A percentile compares a stretch with the other conserved stretches of the same genome.
phyloP scores from a whole-genome alignment of 2,113 vertebrate species.

The Ammospiza nelsoni region DNA sequence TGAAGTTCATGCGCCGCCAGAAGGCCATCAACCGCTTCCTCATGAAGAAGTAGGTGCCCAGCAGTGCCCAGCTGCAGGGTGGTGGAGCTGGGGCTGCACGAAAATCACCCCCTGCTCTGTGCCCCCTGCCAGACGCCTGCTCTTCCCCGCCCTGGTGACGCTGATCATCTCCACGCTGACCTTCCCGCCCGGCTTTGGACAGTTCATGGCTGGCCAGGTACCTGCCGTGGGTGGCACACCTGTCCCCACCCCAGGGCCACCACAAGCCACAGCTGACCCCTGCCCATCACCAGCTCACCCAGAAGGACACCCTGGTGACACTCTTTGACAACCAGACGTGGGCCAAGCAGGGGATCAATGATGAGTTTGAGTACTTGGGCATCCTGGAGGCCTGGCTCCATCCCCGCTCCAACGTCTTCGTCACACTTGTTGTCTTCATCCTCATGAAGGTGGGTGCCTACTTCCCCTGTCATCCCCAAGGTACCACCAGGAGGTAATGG shows the following conservation, averaged over 20 bases:
- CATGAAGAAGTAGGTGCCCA: slow-evolving; percentile 93
- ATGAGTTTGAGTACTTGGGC: slow-evolving; percentile 88
- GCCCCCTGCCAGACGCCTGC: slow-evolving; percentile 80
- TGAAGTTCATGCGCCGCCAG: slow-evolving; percentile 97
- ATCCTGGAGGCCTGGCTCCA: slow-evolving; percentile 90
- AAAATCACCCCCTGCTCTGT: not conserved
- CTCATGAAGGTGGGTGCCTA: slow-evolving; percentile 90
- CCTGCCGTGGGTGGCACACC: fast-evolving
- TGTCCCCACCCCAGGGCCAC: not conserved
- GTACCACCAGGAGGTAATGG: not conserved
- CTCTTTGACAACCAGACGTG: slow-evolving; percentile 95
- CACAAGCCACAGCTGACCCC: not conserved
- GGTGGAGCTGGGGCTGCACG: not conserved
- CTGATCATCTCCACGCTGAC: slow-evolving; percentile 91
- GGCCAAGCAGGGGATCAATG: slow-evolving; percentile 87
- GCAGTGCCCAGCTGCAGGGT: fast-evolving
- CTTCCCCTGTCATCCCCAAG: not conserved
- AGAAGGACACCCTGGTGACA: slow-evolving; percentile 94
- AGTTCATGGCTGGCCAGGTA: slow-evolving; percentile 98
- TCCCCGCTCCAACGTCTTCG: slow-evolving; percentile 89
- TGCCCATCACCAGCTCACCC: slow-evolving; percentile 83
- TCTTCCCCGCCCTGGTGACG: slow-evolving; percentile 93
- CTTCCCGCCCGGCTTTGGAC: slow-evolving; percentile 94
- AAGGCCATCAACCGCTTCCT: slow-evolving; percentile 98
- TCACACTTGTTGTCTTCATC: slow-evolving; percentile 94